phyloP scores from a whole-genome alignment of 2,888 invertebrate genomes.

The Amitus sp. region DNA sequence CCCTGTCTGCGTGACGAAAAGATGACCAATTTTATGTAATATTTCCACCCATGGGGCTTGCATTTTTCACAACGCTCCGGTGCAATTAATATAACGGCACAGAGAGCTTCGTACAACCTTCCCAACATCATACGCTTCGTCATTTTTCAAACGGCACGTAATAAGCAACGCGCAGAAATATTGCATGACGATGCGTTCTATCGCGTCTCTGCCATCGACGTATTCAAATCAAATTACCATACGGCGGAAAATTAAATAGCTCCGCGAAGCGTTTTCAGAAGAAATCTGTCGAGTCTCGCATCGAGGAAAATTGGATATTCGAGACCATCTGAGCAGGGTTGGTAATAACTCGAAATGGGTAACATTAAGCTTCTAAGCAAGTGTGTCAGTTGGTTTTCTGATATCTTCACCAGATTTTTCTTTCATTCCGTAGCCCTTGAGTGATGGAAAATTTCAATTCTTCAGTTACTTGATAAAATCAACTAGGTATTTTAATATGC shows the following conservation, averaged over 20 bases:
- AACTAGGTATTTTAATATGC: no score
- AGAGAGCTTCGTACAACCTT: not conserved
- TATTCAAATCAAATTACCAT: slow-evolving; percentile 30
- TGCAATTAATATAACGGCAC: not conserved
- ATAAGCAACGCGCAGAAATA: slow-evolving; percentile 12
- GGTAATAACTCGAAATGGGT: no score
- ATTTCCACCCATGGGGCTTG: not conserved
- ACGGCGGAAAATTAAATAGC: slow-evolving; percentile 34
- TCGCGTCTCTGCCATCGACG: slow-evolving; percentile 23
- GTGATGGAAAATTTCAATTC: no score
- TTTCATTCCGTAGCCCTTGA: no score
- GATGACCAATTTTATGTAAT: not conserved
- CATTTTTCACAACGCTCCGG: not conserved
- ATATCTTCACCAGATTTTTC: no score
- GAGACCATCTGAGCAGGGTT: no score
- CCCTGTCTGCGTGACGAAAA: not conserved
- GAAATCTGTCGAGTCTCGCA: slow-evolving; percentile 10
- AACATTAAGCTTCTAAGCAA: no score
- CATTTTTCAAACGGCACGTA: slow-evolving; percentile 17
- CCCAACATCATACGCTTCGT: slow-evolving; percentile 17
- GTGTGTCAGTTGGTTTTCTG: no score
- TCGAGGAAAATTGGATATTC: slow-evolving; percentile 23
- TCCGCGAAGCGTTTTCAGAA: slow-evolving; percentile 12
- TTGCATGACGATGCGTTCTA: slow-evolving; percentile 23
- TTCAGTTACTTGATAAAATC: no score